A percentile compares a stretch with the other conserved stretches of the same genome.
Evolutionary conservation across 1,140 invertebrate genomes (phyloP).

Genomic region (Drosophila mojavensis): DNA sequence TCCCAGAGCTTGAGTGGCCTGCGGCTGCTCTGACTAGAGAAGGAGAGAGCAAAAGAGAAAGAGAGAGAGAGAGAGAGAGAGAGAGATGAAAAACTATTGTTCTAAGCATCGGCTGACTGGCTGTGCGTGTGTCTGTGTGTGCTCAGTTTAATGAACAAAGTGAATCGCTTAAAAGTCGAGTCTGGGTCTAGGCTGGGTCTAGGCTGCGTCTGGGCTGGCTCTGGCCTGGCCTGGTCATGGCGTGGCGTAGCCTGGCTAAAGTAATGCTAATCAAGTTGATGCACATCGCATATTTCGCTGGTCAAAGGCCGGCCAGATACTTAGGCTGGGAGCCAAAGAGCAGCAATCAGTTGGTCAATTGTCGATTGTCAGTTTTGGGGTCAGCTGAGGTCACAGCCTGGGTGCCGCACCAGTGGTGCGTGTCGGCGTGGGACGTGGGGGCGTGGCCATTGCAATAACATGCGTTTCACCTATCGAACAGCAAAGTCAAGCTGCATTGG

Average conservation of each 20-base stretch:
- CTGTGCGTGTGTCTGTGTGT: too few species aligned
- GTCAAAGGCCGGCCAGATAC: background rate
- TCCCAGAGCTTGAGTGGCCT: too few species aligned
- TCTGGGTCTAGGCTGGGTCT: background rate
- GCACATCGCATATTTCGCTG: slow-evolving; percentile 34
- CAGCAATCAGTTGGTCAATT: too few species aligned
- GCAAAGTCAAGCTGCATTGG: slow-evolving; percentile 3
- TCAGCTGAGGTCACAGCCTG: background rate
- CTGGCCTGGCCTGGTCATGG: background rate
- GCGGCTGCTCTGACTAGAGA: too few species aligned
- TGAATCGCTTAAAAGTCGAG: background rate
- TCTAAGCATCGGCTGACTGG: too few species aligned
- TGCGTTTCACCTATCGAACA: background rate
- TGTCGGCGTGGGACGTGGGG: too few species aligned
- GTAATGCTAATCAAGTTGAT: slow-evolving; percentile 47
- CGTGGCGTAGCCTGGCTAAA: background rate
- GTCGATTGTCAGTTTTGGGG: background rate
- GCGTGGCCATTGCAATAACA: too few species aligned
- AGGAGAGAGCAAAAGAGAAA: too few species aligned
- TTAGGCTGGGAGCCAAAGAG: background rate
- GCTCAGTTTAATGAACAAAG: background rate
- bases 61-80: too few species aligned
- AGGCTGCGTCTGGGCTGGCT: background rate
- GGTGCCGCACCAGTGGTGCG: too few species aligned
- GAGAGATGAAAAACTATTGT: too few species aligned